Evolutionary conservation across 2,888 invertebrate species (phyloP).

Genomic region (Adineta ricciae): DNA sequence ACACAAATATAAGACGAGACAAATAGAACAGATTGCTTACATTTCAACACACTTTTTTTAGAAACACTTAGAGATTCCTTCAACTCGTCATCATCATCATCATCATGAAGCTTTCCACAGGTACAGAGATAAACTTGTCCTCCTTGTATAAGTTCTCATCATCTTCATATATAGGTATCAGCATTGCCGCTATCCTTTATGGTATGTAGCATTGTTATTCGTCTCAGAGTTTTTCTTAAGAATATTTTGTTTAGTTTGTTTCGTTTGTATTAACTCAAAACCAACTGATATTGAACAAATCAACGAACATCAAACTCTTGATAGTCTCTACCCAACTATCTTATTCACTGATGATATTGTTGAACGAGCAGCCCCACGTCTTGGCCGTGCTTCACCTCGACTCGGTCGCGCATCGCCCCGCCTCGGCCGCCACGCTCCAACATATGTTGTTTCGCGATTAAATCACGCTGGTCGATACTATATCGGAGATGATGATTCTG

Average conservation of each 20-base stretch:
- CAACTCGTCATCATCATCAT: neutral
- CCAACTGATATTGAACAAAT: neutral
- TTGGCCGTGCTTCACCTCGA: constrained; percentile 16
- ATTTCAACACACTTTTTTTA: neutral
- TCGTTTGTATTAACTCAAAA: neutral
- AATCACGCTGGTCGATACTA: constrained; percentile 21
- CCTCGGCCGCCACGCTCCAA: neutral
- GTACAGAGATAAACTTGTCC: neutral
- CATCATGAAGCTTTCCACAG: neutral
- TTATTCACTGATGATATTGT: neutral
- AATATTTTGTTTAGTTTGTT: neutral
- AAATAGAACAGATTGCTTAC: neutral
- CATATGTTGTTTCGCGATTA: neutral
- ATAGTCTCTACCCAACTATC: neutral
- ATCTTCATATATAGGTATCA: too few relatives aligned
- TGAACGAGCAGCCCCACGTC: constrained; percentile 20
- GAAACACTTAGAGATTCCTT: neutral
- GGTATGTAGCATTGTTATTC: neutral
- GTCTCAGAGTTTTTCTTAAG: neutral
- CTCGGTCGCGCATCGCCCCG: constrained; percentile 9
- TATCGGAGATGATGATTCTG: neutral
- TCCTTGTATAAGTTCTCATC: too few relatives aligned
- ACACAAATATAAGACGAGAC: neutral
- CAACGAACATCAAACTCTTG: neutral
- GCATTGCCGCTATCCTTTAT: neutral